Base-by-base conservation (phyloP, 2,888 invertebrate genomes). In the Tetragnatha montana region DNA sequence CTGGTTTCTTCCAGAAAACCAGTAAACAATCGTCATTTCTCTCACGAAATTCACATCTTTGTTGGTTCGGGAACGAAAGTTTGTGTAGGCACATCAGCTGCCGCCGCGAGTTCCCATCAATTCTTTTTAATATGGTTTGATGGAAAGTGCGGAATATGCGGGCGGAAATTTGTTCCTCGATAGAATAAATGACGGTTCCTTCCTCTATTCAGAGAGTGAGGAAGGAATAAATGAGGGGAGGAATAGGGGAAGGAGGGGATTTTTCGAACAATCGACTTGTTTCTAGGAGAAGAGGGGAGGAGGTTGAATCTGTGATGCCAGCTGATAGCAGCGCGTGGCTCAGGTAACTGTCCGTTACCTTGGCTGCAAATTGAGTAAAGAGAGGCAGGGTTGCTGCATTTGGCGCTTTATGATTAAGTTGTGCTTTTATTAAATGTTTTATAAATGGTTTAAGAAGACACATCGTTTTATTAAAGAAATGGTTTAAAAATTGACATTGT, bases 271-370 rank as follows among this genome's bases (percentile, higher is more conserved):
- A 81, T 89, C 81, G 75, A 84, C 47, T 80, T 35, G 50, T 75
- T 79, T 73, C 75, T 60, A 19, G 70, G 51, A 35, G 74, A 68
- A 51, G 50, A n/a, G 47, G 78, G 79, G 81, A 80, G 49, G 19
- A 17, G 49, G 8, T 19, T 50, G 50, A 51, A 60, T 60, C 60
- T 60, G 51, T 75, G 84, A 83, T 69, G 88, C 84, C 88, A 89
- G 88, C 88, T 89, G 88, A 89, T 89, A 84, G 74, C 51, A 82
- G 47, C 84, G 80, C 88, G 88, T 84, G 70, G 69, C 79, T 89
- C 88, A 84, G 88, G 88, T 89, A 88, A 75, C 84, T 21, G 78
- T 74, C 88, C 88, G 88, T 89, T 89, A 84, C 88, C 88, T 89
- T 84, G 88, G 84, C 84, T 89, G 80, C 88, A 76, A 89, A 80